Percentiles rank a stretch among this genome's conserved stretches.
Evolutionary conservation across 2,797 vertebrate genomes (phyloP).

Genomic region (Myripristis murdjan): DNA sequence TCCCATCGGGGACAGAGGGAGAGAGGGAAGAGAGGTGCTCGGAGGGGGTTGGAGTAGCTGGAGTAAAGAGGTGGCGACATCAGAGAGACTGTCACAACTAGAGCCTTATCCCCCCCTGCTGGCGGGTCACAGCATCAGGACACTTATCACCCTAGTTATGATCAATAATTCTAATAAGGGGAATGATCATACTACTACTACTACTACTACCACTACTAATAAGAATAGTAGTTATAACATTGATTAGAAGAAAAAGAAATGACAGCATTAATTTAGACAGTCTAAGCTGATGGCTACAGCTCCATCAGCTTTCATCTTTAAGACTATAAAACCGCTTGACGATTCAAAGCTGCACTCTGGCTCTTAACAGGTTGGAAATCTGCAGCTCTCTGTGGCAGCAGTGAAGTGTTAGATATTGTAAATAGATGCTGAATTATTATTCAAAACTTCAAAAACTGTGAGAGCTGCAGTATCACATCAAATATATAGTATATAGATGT

Average conservation of each 20-base stretch:
- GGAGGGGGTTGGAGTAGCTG: conserved; percentile 25
- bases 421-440: neutral
- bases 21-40: conserved; percentile 26
- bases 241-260: no score
- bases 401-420: neutral
- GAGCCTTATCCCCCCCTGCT: conserved; percentile 68
- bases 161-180: neutral
- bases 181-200: no score
- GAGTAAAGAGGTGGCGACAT: neutral
- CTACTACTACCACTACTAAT: no score
- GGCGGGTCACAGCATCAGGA: conserved; percentile 29
- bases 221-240: no score
- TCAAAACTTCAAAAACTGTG: conserved; percentile 22
- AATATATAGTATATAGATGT: no score
- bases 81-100: conserved; percentile 15
- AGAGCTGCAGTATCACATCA: neutral
- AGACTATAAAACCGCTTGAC: no score
- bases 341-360: no score
- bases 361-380: no score
- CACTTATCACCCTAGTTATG: conserved; percentile 2
- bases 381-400: neutral
- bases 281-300: no score
- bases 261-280: no score
- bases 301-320: no score
- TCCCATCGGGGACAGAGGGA: conserved; percentile 61